These are phyloP conservation scores for Tachycineta bicolor DNA, from an alignment of 2,113 vertebrate species.

Conservation along the genomic window DNA sequence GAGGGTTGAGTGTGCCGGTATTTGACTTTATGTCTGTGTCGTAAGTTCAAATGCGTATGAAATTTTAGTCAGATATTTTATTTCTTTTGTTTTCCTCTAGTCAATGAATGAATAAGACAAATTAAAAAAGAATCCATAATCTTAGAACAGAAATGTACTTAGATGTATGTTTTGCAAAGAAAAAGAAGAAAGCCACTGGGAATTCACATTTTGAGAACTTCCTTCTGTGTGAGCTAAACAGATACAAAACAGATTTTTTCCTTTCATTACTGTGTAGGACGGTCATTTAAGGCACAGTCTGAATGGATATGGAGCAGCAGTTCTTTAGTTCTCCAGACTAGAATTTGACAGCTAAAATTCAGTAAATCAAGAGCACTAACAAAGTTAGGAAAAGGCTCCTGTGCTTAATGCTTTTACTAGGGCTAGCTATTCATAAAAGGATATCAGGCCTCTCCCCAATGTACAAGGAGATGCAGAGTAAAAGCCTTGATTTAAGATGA, in stretches of 20 bases:
- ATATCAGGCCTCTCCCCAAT: not conserved
- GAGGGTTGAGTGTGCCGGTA: accelerated
- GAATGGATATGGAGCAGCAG: not conserved
- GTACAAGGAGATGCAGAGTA: conserved; percentile 28
- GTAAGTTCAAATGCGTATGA: not conserved
- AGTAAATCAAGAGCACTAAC: conserved; percentile 7
- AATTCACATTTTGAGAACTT: conserved; percentile 9
- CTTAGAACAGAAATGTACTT: not conserved
- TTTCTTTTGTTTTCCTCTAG: not conserved
- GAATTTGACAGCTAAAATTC: not conserved
- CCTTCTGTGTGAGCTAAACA: conserved; percentile 16
- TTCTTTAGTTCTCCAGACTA: not conserved
- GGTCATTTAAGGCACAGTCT: conserved; percentile 12
- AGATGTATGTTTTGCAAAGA: not conserved
- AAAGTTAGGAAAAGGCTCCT: conserved; percentile 27
- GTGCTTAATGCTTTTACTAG: not conserved
- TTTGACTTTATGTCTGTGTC: not conserved
- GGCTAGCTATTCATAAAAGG: not conserved
- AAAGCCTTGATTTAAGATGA: conserved; percentile 45
- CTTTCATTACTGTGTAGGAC: not conserved
- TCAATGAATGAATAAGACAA: not conserved
- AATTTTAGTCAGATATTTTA: not conserved
- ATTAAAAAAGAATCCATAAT: not conserved
- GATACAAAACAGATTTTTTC: conserved; percentile 5
- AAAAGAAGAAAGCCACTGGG: not conserved